Base-by-base conservation (phyloP, 2,888 invertebrate species). In the Microctonus brassicae region DNA sequence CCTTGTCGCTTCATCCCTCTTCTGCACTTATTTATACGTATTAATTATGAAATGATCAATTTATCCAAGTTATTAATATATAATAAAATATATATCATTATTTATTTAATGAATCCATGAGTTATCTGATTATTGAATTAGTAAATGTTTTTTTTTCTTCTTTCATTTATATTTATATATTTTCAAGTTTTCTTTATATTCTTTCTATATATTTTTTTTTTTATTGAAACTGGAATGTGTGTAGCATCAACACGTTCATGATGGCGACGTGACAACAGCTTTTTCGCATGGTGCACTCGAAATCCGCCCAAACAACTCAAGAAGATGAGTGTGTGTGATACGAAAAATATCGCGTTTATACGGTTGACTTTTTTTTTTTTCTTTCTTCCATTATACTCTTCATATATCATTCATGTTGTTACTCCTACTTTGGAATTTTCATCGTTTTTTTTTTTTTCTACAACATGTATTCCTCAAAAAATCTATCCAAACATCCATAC, bases 361-460 rank as follows among this genome's bases (percentile, higher is more conserved):
- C 6, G 11, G 3, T 11, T 55, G 42, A 36, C 34, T 34, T 55
- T 53, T 60, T 64, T 67, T 24, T 60, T 64, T 67, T 24, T 0
- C 66, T 47, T 10, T n/a, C 33, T n/a, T n/a, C n/a, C n/a, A n/a
- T n/a, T n/a, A 47, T 64, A 39, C 47, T 57, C 58, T 69, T 73
- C 69, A 74, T 71, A 73, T 69, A 75, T 75, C 75, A 76, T 76
- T 73, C 68, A 73, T 73, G 72, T 36, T 61, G 70, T 64, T 70
- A 55, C 66, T 60, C 66, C 65, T 70, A 55, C 33, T 20, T 22
- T 33, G 58, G 55, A 71, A 71, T 61, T 69, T 67, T 68, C 33
- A 47, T 66, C 29, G 52, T 53, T 68, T 24, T 5, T 33, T 29
- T 33, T 29, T 36, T 47, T 47, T 58, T 20, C 42, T n/a, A n/a